phyloP scores from a whole-genome alignment of 2,888 invertebrate species.

The Hypselothyrea guttata region DNA sequence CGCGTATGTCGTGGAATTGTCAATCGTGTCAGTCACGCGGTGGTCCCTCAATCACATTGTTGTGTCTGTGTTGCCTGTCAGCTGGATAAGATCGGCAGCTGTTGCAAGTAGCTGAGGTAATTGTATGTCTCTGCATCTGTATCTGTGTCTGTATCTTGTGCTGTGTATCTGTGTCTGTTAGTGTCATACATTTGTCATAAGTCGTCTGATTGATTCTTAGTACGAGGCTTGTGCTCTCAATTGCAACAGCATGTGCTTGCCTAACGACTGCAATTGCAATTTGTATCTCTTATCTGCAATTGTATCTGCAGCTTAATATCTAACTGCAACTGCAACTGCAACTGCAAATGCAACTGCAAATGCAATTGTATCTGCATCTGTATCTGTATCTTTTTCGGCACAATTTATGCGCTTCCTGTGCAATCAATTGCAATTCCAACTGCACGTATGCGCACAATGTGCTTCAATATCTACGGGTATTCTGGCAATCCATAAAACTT shows the following conservation, averaged over 20 bases:
- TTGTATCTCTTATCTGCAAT: slow-evolving; percentile 6
- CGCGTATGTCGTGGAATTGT: slow-evolving; percentile 20
- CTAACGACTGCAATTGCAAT: slow-evolving; percentile 3
- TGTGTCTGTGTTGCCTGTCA: slow-evolving; percentile 44
- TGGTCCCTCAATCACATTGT: slow-evolving; percentile 52
- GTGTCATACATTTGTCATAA: slow-evolving; percentile 48
- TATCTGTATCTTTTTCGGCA: slow-evolving; percentile 7
- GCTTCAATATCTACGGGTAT: slow-evolving; percentile 19
- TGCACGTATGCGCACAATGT: slow-evolving; percentile 28
- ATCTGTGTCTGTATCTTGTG: background rate
- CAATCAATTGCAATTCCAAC: slow-evolving; percentile 49
- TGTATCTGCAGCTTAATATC: slow-evolving; percentile 5
- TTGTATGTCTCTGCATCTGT: slow-evolving; percentile 1
- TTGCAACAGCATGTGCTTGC: slow-evolving; percentile 37
- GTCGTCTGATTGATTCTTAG: slow-evolving; percentile 31
- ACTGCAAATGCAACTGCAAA: background rate
- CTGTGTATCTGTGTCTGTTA: slow-evolving; percentile 28
- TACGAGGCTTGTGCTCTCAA: slow-evolving; percentile 27
- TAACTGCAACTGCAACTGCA: slow-evolving; percentile 1
- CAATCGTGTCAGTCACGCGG: slow-evolving; percentile 35
- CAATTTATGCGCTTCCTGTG: slow-evolving; percentile 64
- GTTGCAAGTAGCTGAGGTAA: no score
- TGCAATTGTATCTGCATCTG: slow-evolving; percentile 8
- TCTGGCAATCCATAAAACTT: slow-evolving; percentile 29
- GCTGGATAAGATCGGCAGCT: slow-evolving; percentile 26